A percentile compares a stretch with the other conserved stretches of the same genome.
Evolutionary conservation across 2,797 vertebrate genomes (phyloP).

Genomic region (Aplochiton taeniatus): DNA sequence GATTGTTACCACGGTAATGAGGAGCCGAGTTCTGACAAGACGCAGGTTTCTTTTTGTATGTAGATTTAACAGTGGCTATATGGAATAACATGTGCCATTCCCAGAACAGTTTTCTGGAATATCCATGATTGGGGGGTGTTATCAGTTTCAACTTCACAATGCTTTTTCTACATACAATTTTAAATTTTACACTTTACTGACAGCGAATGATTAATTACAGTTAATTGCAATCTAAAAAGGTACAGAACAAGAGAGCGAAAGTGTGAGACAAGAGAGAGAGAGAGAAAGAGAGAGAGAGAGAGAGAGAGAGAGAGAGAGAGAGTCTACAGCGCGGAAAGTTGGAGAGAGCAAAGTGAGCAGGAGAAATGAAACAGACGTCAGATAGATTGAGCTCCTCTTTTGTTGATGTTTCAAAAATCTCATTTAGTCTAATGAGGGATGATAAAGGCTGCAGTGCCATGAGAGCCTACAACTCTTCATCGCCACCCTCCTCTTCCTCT

Average conservation of each 20-base stretch:
- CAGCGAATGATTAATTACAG: slow-evolving; percentile 54
- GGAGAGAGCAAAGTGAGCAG: no score
- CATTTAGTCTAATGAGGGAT: no score
- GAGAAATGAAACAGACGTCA: no score
- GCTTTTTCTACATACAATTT: neutral
- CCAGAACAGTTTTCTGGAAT: no score
- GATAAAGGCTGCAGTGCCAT: no score
- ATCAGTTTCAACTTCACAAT: no score
- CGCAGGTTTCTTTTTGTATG: slow-evolving; percentile 31
- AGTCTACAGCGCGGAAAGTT: no score
- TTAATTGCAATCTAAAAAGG: slow-evolving; percentile 49
- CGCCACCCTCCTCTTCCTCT: no score
- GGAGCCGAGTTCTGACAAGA: slow-evolving; percentile 43
- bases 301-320: slow-evolving; percentile 21
- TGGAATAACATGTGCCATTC: slow-evolving; percentile 36
- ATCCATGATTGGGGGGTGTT: neutral
- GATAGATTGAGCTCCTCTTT: no score
- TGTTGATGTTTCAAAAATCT: no score
- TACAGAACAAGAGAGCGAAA: slow-evolving; percentile 26
- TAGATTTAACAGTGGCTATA: slow-evolving; percentile 32
- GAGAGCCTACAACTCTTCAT: no score
- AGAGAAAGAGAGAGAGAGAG: slow-evolving; percentile 25
- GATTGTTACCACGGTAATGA: slow-evolving; percentile 63
- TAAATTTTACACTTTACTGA: neutral
- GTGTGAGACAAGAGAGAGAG: slow-evolving; percentile 13